Percentiles rank a stretch among this genome's conserved stretches.
phyloP scores from a whole-genome alignment of 2,113 vertebrate species.

The Salvelinus sp. region DNA sequence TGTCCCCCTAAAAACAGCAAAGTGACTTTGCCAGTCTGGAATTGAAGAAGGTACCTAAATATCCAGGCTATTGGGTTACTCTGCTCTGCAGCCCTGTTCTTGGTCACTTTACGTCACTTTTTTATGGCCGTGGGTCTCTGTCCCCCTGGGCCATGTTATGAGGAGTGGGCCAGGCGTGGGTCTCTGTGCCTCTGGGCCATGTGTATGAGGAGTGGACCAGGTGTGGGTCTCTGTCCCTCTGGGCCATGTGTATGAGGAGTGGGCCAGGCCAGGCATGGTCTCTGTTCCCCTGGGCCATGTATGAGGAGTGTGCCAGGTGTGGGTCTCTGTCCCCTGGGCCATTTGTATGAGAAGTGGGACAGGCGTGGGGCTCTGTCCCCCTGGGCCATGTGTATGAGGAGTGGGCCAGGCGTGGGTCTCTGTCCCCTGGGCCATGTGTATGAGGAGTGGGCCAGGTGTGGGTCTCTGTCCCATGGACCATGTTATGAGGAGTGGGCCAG shows the following conservation, averaged over 20 bases:
- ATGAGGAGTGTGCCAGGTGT: too few relatives aligned
- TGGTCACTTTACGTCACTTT: slow-evolving; percentile 40
- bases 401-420: neutral
- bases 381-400: slow-evolving; percentile 3
- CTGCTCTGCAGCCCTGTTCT: slow-evolving; percentile 31
- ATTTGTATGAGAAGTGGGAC: slow-evolving; percentile 12
- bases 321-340: neutral
- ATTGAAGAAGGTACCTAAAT: slow-evolving; percentile 62
- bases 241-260: slow-evolving; percentile 6
- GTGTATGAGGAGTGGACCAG: too few relatives aligned
- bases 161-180: too few relatives aligned
- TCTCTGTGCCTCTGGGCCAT: neutral
- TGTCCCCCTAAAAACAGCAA: slow-evolving; percentile 55
- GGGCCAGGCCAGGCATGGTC: neutral
- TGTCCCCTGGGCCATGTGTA: slow-evolving; percentile 3
- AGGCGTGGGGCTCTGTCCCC: neutral
- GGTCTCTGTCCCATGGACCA: neutral
- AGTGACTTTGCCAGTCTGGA: slow-evolving; percentile 50
- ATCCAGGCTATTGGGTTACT: slow-evolving; percentile 62
- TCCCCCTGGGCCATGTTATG: too few relatives aligned
- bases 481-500: too few relatives aligned
- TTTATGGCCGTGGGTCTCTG: neutral
- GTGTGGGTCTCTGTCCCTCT: neutral
- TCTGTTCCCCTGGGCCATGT: too few relatives aligned
- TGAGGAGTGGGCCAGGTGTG: slow-evolving; percentile 2